A percentile compares a stretch with the other conserved stretches of the same genome.
Evolutionary conservation across 2,888 invertebrate species (phyloP).

Genomic region (Idaea biselata): DNA sequence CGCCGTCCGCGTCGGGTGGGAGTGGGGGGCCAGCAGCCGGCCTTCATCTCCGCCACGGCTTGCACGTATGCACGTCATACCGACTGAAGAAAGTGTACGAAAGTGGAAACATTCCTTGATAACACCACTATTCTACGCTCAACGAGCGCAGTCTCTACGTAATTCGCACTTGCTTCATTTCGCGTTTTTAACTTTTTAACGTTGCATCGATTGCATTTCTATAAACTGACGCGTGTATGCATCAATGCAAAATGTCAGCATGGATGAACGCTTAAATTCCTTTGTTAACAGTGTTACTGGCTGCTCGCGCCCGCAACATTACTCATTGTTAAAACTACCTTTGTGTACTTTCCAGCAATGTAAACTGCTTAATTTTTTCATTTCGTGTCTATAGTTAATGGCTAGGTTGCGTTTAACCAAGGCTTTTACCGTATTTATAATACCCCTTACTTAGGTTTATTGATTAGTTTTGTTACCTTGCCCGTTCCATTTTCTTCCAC

Average conservation of each 20-base stretch:
- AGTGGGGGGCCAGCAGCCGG: slow-evolving; percentile 42
- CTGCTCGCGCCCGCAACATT: slow-evolving; percentile 47
- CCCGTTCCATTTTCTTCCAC: slow-evolving; percentile 20
- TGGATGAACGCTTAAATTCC: slow-evolving; percentile 26
- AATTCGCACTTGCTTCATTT: slow-evolving; percentile 36
- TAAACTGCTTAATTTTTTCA: slow-evolving; percentile 51
- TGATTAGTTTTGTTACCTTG: slow-evolving; percentile 40
- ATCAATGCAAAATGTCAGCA: slow-evolving; percentile 23
- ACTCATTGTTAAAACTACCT: slow-evolving; percentile 50
- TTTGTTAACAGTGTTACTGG: slow-evolving; percentile 43
- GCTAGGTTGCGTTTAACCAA: slow-evolving; percentile 33
- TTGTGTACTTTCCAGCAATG: slow-evolving; percentile 48
- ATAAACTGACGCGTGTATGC: slow-evolving; percentile 4
- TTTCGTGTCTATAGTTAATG: slow-evolving; percentile 39
- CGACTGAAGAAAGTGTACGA: slow-evolving; percentile 68
- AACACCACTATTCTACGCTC: slow-evolving; percentile 45
- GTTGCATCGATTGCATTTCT: slow-evolving; percentile 26
- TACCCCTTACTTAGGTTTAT: slow-evolving; percentile 28
- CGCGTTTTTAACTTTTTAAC: slow-evolving; percentile 18
- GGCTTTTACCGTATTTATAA: slow-evolving; percentile 42
- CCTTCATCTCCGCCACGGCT: slow-evolving; percentile 43
- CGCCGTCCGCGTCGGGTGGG: slow-evolving; percentile 22
- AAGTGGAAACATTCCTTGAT: slow-evolving; percentile 70
- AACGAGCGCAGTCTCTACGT: slow-evolving; percentile 35
- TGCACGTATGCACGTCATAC: slow-evolving; percentile 58